Evolutionary conservation across 2,888 invertebrate species (phyloP), one percentile per base, ranked within the genome.

Genomic region (Pomacea canaliculata): DNA sequence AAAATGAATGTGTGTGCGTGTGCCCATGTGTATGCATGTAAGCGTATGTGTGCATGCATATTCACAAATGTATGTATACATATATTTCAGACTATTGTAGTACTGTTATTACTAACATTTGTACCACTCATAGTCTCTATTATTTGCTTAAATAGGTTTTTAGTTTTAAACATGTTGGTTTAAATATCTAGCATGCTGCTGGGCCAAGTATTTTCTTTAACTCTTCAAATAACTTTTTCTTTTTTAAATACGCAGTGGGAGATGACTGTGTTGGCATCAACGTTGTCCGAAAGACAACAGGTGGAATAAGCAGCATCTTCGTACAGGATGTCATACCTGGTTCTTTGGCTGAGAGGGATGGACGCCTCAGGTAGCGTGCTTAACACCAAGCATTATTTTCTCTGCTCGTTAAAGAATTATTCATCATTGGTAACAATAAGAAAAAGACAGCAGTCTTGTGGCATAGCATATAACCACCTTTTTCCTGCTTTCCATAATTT

Each of bases 241-340:
- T 37, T 23, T 37, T 5, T 56, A 13, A 56, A 56, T 56, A 10
- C 3, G 8, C 51, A 86, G 86, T 86, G 73, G 67, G 77, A 37
- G 86, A 84, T 13, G 79, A 82, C 67, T 82, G 85, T 68, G 78
- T 89, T 12, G 89, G 89, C 56, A 85, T 89, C 66, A 85, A 85
- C 37, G 83, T 89, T 23, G 85, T 87, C 16, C 79, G 87, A 66
- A 86, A 85, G 77, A 85, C 86, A n/a, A 81, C 80, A 48, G 83
- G 84, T 73, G 88, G 88, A 5, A 79, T 81, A 49, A 87, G 85
- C 80, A 83, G 85, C 66, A 86, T 89, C 59, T 85, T 83, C 71
- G 82, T 89, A 67, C 86, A 88, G 77, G 88, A 89, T 74, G 80
- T 89, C 69, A 78, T 84, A 18, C 82, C 84, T 62, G 85, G 84